Percentiles rank a stretch among this genome's conserved stretches.
phyloP scores from a whole-genome alignment of 2,888 invertebrate genomes.

The Tetropium fuscum region DNA sequence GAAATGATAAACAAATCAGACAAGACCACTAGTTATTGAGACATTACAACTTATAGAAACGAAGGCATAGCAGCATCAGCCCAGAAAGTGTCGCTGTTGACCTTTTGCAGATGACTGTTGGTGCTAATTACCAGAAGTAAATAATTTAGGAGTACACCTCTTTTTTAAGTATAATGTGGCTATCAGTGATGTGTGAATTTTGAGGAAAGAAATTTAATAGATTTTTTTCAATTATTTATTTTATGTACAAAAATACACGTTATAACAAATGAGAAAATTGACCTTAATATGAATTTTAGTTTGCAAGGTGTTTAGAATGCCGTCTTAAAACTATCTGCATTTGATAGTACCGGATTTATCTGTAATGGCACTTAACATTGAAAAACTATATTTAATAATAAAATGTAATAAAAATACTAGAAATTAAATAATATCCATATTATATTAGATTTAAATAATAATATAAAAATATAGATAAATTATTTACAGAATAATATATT shows the following conservation, averaged over 20 bases:
- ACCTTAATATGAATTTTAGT: slow-evolving; percentile 3
- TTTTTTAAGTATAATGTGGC: no score
- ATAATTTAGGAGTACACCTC: no score
- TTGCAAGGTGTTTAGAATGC: slow-evolving; percentile 18
- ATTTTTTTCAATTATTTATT: slow-evolving; percentile 14
- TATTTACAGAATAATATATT: slow-evolving; percentile 20
- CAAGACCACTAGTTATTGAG: no score
- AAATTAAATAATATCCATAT: slow-evolving; percentile 1
- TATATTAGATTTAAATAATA: slow-evolving; percentile 13
- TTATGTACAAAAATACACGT: slow-evolving; percentile 26
- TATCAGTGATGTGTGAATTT: no score
- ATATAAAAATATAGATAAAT: not conserved
- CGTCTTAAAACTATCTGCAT: not conserved
- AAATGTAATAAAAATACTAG: not conserved
- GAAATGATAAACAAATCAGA: no score
- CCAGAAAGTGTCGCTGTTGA: no score
- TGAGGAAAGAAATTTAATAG: no score
- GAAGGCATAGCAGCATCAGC: no score
- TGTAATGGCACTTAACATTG: slow-evolving; percentile 22
- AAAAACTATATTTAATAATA: slow-evolving; percentile 11
- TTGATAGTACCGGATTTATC: slow-evolving; percentile 1
- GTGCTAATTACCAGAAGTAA: no score
- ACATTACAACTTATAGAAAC: no score
- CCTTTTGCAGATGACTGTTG: no score
- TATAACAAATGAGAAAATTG: slow-evolving; percentile 5